A percentile compares a stretch with the other conserved stretches of the same genome.
phyloP scores from a whole-genome alignment of 2,888 invertebrate species.

The Habrosyne pyritoides region DNA sequence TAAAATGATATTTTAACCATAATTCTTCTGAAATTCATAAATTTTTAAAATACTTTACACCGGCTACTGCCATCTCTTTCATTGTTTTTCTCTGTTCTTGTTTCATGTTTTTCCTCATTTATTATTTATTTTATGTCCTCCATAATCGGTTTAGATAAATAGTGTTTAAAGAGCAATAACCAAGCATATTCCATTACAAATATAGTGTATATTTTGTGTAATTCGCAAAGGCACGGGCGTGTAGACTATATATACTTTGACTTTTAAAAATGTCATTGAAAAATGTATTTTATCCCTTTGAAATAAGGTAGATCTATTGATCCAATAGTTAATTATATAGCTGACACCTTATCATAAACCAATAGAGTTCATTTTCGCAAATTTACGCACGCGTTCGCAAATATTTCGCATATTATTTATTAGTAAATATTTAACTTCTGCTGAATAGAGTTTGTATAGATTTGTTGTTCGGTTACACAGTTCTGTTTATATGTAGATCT shows the following conservation, averaged over 20 bases:
- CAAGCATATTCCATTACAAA: background rate
- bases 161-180: background rate
- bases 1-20: too few species aligned
- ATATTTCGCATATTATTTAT: background rate
- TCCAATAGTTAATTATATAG: too few species aligned
- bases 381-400: background rate
- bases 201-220: background rate
- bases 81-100: background rate
- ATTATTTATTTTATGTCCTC: background rate
- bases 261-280: too few species aligned
- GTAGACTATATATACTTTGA: too few species aligned
- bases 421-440: background rate
- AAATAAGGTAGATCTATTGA: too few species aligned
- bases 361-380: too few species aligned
- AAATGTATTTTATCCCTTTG: too few species aligned
- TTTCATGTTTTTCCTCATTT: background rate
- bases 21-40: too few species aligned
- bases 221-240: too few species aligned
- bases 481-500: background rate
- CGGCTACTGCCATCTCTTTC: too few species aligned
- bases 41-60: too few species aligned
- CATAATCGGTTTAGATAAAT: constrained; percentile 1
- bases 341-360: too few species aligned
- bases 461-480: background rate
- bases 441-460: background rate